Evolutionary conservation across 2,113 vertebrate genomes (phyloP), one percentile per base, ranked within the genome.

Genomic region (Apteryx owenii): DNA sequence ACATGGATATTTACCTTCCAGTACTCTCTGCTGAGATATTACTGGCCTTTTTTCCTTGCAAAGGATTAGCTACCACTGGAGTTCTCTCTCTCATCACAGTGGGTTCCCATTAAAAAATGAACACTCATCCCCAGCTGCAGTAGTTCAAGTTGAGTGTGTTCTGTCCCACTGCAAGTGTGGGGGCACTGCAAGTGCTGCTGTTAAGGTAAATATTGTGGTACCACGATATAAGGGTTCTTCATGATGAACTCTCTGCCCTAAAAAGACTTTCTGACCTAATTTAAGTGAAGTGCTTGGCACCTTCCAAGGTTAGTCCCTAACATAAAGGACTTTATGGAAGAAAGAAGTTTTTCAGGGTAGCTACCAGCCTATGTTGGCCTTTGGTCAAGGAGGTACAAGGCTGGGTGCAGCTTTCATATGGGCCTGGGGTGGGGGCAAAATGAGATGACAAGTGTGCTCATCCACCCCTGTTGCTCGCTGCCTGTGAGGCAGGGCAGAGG

Each of bases 1-100:
- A 18, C 33, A n/a, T 36, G 51, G 61, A 75, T 95, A 50, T 93
- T 97, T 96, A 84, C 72, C 72, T 91, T 93, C 82, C 71, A 2
- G 0, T 83, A 51, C 76, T 79, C 86, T 95, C 85, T 94, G 91
- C 87, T 91, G 85, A 51, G 91, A 80, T 90, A 4, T 84, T 48
- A 16, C 40, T 83, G 76, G 23, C 31, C 61, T 93, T 91, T 95
- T 76, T 71, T 91, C 61, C 51, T 76, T 76, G 84, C 53, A 58
- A 79, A 93, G 82, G 50, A 61, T 40, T 33, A 69, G 25, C 50
- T 53, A 21, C 46, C 5, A 21, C 50, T 78, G 10, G 71, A 75
- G 31, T 76, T 87, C 46, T 56, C 64, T 97, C 15, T 89, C 51
- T 65, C 38, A 26, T 89, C 5, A 2, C 75, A 46, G 66, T 46